These are phyloP conservation scores for Artibeus jamaicensis DNA, from an alignment of 2,797 vertebrate species.

Conservation along the genomic window DNA sequence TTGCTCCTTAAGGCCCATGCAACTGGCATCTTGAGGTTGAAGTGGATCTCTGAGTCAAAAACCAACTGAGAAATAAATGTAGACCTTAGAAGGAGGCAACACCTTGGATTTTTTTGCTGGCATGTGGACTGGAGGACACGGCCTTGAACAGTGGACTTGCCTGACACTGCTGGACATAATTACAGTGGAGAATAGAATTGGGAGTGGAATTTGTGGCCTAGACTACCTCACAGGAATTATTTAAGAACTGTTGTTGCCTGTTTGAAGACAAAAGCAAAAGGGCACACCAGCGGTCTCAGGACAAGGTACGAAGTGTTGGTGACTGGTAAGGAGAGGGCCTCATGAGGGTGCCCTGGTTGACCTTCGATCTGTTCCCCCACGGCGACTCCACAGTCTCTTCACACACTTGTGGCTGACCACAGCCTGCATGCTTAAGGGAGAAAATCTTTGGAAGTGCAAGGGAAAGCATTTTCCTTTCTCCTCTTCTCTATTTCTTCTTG, in stretches of 20 bases:
- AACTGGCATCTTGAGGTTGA: neutral
- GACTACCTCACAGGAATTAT: neutral
- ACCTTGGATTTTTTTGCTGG: neutral
- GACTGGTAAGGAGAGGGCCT: neutral
- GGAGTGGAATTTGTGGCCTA: neutral
- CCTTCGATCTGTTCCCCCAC: rapidly evolving
- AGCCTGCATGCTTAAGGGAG: neutral
- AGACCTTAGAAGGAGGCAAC: neutral
- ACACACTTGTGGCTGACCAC: neutral
- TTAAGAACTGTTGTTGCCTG: neutral
- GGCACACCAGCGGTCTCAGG: neutral
- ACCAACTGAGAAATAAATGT: neutral
- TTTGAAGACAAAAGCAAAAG: neutral
- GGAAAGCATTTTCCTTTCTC: neutral
- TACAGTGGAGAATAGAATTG: neutral
- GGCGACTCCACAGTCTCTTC: neutral
- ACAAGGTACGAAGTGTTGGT: neutral
- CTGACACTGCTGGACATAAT: neutral
- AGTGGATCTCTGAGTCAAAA: neutral
- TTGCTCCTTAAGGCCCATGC: neutral
- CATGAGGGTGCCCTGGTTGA: neutral
- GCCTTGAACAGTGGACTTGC: neutral
- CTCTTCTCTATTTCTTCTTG: neutral
- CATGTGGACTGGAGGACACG: neutral
- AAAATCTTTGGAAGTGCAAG: neutral